Evolutionary conservation across 2,888 invertebrate species (phyloP).

Genomic region (Hirtodrosophila duncani): DNA sequence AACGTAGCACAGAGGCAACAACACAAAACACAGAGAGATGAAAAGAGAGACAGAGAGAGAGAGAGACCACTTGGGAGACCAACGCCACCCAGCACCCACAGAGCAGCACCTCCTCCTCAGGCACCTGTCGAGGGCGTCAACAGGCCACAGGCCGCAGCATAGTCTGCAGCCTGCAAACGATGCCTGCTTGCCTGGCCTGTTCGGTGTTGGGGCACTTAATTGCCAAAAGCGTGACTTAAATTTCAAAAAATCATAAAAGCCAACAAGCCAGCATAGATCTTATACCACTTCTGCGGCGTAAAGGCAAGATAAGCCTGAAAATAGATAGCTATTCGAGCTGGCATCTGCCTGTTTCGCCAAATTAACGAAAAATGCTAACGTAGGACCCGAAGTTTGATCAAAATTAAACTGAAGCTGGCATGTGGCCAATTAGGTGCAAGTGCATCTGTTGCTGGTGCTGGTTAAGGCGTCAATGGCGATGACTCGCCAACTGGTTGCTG

Average conservation of each 20-base stretch:
- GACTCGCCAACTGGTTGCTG: constrained; percentile 54
- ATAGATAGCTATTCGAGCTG: constrained; percentile 41
- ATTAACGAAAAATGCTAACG: constrained; percentile 45
- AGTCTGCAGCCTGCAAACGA: constrained; percentile 42
- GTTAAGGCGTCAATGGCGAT: constrained; percentile 28
- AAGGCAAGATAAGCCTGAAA: constrained; percentile 43
- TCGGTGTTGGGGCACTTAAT: constrained; percentile 63
- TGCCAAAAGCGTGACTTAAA: constrained; percentile 74
- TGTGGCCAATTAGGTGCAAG: constrained; percentile 60
- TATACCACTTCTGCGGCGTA: constrained; percentile 2
- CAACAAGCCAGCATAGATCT: constrained; percentile 46
- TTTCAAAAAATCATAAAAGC: constrained; percentile 69
- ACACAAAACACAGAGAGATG: constrained; percentile 34
- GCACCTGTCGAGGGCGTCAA: constrained; percentile 62
- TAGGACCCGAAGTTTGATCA: constrained; percentile 21
- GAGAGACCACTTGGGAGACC: constrained; percentile 18
- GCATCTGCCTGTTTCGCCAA: constrained; percentile 52
- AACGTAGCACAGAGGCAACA: constrained; percentile 50
- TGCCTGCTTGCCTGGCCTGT: constrained; percentile 4
- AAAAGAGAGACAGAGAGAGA: constrained; percentile 17
- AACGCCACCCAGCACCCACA: constrained; percentile 39
- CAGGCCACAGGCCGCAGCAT: constrained; percentile 40
- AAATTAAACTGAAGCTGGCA: constrained; percentile 10
- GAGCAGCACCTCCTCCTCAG: constrained; percentile 42
- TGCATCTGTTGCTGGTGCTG: constrained; percentile 31